Percentiles rank a stretch among this genome's conserved stretches.
Evolutionary conservation across 2,797 vertebrate species (phyloP).

Genomic region (Pipistrellus pygmaeus): DNA sequence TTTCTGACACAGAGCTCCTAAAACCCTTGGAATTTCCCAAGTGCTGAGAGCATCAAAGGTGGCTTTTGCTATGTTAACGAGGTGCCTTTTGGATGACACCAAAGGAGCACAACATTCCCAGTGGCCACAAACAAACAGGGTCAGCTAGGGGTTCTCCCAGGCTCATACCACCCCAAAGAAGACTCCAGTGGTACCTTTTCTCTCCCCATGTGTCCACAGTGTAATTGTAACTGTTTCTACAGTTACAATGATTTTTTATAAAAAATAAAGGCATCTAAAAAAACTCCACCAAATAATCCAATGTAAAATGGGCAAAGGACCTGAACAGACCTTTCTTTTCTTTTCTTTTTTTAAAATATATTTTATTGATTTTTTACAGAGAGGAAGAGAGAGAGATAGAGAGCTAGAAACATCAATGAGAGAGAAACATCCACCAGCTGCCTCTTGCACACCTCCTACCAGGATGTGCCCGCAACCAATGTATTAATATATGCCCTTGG

Average conservation of each 20-base stretch:
- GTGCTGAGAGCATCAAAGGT: background rate
- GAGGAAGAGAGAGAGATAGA: too few relatives aligned
- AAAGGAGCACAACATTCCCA: background rate
- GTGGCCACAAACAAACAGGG: background rate
- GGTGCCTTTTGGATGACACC: background rate
- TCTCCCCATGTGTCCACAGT: background rate
- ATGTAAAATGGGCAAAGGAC: background rate
- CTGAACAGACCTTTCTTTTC: background rate
- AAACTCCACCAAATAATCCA: background rate
- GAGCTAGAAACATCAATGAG: too few relatives aligned
- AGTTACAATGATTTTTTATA: background rate
- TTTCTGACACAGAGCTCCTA: background rate
- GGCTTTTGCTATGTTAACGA: slow-evolving; percentile 9
- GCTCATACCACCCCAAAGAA: background rate
- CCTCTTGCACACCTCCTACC: too few relatives aligned
- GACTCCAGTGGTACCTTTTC: background rate
- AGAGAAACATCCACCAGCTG: too few relatives aligned
- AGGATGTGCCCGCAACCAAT: too few relatives aligned
- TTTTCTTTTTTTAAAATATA: too few relatives aligned
- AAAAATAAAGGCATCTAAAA: background rate
- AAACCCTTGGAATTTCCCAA: slow-evolving; percentile 20
- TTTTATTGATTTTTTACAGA: too few relatives aligned
- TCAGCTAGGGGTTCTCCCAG: background rate
- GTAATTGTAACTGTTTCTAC: background rate
- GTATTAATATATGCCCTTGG: too few relatives aligned